Percentiles rank a stretch among this genome's conserved stretches.
Conservation (phyloP, 2,797 vertebrate species). For the Parotocinclus haroldoi region DNA sequence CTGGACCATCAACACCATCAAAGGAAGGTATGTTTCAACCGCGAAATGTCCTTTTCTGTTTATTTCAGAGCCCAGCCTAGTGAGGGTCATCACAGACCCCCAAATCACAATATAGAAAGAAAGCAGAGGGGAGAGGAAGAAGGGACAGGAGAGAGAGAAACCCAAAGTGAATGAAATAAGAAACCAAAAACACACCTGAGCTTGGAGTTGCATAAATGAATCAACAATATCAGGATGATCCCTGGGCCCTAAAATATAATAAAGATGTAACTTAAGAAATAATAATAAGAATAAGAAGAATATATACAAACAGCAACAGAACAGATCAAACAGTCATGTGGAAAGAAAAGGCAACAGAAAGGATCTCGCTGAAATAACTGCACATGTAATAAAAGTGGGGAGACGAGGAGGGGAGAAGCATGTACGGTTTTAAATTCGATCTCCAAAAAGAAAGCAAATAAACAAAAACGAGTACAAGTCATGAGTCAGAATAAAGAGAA, state of each 20-base stretch:
- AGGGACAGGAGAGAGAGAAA: constrained; percentile 85
- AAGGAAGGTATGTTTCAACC: constrained; percentile 56
- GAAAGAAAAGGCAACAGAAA: constrained; percentile 77
- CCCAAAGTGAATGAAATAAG: constrained; percentile 99
- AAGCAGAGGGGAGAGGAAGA: constrained; percentile 74
- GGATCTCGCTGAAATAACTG: constrained; percentile 93
- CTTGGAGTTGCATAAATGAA: constrained; percentile 99
- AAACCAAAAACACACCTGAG: constrained; percentile 99
- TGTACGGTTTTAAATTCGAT: constrained; percentile 96
- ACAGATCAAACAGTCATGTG: constrained; percentile 99
- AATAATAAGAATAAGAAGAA: constrained; percentile 85
- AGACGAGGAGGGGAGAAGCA: constrained; percentile 72
- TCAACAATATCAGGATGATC: constrained; percentile 99
- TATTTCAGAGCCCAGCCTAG: constrained; percentile 63
- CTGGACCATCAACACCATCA: constrained; percentile 57
- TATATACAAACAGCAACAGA: constrained; percentile 99
- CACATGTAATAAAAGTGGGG: constrained; percentile 85
- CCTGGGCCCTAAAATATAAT: constrained; percentile 99
- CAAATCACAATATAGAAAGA: constrained; percentile 67
- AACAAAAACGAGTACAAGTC: constrained; percentile 85
- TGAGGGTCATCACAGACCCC: constrained; percentile 57
- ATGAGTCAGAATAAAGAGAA: constrained; percentile 69
- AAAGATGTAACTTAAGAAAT: constrained; percentile 99
- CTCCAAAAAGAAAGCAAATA: constrained; percentile 88
- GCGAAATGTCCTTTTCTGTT: constrained; percentile 61